A percentile compares a stretch with the other conserved stretches of the same genome.
Evolutionary conservation across 2,888 invertebrate species (phyloP).

Genomic region (Keiferia lycopersicella): DNA sequence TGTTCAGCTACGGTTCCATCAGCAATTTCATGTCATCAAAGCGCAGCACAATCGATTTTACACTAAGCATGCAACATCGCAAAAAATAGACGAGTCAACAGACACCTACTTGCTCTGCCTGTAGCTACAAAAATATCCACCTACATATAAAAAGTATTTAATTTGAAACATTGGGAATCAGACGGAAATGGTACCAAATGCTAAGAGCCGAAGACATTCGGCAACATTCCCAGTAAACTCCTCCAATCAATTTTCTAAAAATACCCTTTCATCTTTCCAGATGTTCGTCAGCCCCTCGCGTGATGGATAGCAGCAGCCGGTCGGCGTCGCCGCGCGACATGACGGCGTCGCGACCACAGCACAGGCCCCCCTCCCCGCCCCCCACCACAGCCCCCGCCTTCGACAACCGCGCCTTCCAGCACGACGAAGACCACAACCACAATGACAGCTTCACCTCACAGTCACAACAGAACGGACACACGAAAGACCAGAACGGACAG

Average conservation of each 20-base stretch:
- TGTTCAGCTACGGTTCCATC: neutral
- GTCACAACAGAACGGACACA: constrained; percentile 64
- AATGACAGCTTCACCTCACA: constrained; percentile 77
- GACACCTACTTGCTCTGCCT: no score
- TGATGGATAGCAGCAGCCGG: constrained; percentile 77
- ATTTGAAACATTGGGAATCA: no score
- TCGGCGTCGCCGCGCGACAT: constrained; percentile 77
- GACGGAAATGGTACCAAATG: no score
- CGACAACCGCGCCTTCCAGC: constrained; percentile 74
- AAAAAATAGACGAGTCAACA: no score
- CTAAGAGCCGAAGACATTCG: neutral
- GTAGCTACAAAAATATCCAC: no score
- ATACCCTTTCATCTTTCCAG: constrained; percentile 46
- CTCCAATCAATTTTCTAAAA: neutral
- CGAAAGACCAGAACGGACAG: constrained; percentile 64
- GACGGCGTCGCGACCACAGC: constrained; percentile 67
- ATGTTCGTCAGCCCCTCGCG: constrained; percentile 75
- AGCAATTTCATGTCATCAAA: neutral
- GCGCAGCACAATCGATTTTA: no score
- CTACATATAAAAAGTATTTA: no score
- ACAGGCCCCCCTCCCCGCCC: constrained; percentile 70
- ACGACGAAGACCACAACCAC: constrained; percentile 73
- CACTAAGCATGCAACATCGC: no score
- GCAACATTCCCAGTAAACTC: neutral
- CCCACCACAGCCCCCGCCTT: constrained; percentile 59